Base-by-base conservation (phyloP, 2,113 vertebrate genomes). In the Aythya baeri region DNA sequence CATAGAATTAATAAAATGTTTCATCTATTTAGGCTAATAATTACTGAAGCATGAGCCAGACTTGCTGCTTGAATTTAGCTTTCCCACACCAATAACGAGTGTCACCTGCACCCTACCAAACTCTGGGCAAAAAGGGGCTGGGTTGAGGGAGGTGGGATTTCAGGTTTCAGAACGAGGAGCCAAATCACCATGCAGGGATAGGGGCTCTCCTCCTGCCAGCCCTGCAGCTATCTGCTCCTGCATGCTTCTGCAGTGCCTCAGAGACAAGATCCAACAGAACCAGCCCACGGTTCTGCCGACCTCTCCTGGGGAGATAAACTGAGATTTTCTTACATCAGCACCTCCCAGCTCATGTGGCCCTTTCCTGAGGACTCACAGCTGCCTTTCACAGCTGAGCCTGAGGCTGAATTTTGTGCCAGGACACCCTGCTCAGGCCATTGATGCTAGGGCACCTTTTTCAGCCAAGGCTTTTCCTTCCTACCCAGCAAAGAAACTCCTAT, bases 51-150 rank as follows among this genome's bases (percentile, higher is more conserved):
- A 23, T 11, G 3, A 4, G 9, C 32, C 57, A 74, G 22, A 71
- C 5, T 27, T 16, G 5, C 22, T 50, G 31, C 55, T 75, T 79
- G 43, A 27, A 55, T 61, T 73, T 75, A 26, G 12, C 9, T 71
- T 70, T 78, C 15, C 44, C 49, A 27, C 7, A 21, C 11, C 0
- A 0, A 13, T 22, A 9, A 7, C 1, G 4, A 58, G 14, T 0
- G 0, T 17, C 8, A 10, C 4, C 10, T 57, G 7, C n/a, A 41
- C 3, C 26, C 22, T 43, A 15, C 13, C 17, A 26, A 36, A 41
- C 23, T 27, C 13, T 4, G 18, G 8, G 11, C 7, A 9, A 13
- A 20, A 23, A 65, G 15, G 7, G 16, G 11, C 2, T 14, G 3
- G 15, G 5, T 17, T 38, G 15, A 83, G 25, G 27, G 17, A 52